These are phyloP conservation scores for Eupsittula cactorum DNA, from an alignment of 2,113 vertebrate genomes.

Conservation along the genomic window DNA sequence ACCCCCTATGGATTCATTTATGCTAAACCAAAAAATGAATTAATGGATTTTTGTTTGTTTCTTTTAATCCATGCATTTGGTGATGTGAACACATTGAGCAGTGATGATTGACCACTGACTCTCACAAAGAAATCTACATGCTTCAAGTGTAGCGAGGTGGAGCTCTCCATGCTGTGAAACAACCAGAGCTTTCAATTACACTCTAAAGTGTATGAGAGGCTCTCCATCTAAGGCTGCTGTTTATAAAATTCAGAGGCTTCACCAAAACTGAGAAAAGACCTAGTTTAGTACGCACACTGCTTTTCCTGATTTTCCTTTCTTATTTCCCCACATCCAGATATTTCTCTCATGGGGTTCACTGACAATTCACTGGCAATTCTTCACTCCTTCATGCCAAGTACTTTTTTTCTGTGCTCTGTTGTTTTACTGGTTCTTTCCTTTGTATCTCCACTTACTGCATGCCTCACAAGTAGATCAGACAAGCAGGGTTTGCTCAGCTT, in stretches of 20 bases:
- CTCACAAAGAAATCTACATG: no score
- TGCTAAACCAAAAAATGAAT: background rate
- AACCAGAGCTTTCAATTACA: background rate
- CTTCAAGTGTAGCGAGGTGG: background rate
- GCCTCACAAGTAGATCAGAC: background rate
- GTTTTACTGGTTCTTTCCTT: background rate
- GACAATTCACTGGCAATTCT: background rate
- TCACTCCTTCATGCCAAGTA: background rate
- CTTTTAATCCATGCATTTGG: background rate
- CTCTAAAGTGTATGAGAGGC: background rate
- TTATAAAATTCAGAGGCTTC: background rate
- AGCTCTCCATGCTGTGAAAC: background rate
- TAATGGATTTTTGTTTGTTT: background rate
- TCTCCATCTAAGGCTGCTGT: background rate
- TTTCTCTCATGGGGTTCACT: background rate
- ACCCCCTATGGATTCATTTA: background rate
- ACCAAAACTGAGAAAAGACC: background rate
- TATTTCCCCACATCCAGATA: background rate
- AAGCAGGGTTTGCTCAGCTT: background rate
- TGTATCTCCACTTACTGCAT: background rate
- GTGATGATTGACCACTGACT: background rate
- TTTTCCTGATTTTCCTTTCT: background rate
- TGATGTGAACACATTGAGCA: background rate
- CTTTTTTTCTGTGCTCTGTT: background rate
- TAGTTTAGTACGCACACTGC: background rate